A percentile compares a stretch with the other conserved stretches of the same genome.
phyloP scores from a whole-genome alignment of 1,140 invertebrate genomes.

The Drosophila auraria region DNA sequence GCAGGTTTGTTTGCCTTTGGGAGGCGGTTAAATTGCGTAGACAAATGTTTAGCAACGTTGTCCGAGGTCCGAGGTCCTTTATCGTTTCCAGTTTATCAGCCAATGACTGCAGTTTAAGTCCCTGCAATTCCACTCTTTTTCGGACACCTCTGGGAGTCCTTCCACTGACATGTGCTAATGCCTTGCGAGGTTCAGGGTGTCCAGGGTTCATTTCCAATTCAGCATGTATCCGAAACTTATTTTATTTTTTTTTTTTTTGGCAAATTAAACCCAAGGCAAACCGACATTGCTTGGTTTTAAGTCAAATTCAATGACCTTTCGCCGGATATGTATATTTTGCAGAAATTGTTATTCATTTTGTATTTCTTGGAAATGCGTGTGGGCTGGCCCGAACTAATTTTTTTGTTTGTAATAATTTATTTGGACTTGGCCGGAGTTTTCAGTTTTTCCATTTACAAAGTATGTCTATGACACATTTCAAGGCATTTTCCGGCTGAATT shows the following conservation, averaged over 20 bases:
- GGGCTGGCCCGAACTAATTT: constrained; percentile 50
- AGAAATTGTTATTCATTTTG: constrained; percentile 2
- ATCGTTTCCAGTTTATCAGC: constrained; percentile 10
- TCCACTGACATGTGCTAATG: constrained; percentile 16
- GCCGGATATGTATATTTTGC: not conserved
- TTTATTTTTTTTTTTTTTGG: constrained; percentile 8
- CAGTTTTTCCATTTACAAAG: constrained; percentile 47
- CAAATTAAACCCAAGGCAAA: constrained; percentile 7
- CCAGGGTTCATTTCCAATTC: constrained; percentile 11
- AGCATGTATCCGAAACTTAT: constrained; percentile 4
- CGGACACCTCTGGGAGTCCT: constrained; percentile 7
- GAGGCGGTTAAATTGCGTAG: constrained; percentile 64
- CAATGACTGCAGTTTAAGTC: constrained; percentile 33
- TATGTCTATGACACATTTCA: constrained; percentile 78
- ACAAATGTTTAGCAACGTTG: constrained; percentile 54
- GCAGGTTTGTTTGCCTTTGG: constrained; percentile 55
- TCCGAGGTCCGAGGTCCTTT: not conserved
- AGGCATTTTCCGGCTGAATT: constrained; percentile 66
- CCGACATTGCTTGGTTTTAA: constrained; percentile 1
- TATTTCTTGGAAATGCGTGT: constrained; percentile 20
- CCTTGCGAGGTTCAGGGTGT: not conserved
- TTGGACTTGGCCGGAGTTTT: constrained; percentile 43
- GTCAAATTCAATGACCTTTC: constrained; percentile 17
- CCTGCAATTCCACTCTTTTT: constrained; percentile 3
- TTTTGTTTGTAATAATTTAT: constrained; percentile 65